phyloP scores from a whole-genome alignment of 2,797 vertebrate species.

The Otus scops region DNA sequence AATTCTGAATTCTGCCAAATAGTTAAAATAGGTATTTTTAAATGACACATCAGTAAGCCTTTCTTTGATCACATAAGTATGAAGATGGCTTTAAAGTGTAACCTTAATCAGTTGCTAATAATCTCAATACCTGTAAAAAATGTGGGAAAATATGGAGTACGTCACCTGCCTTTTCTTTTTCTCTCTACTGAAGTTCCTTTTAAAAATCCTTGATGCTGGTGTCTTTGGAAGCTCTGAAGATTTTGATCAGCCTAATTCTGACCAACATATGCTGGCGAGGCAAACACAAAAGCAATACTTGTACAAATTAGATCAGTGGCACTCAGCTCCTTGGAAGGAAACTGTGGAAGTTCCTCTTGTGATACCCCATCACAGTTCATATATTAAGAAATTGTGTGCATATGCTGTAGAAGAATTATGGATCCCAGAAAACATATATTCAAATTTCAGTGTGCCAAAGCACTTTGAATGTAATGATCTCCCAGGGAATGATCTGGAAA shows the following conservation, averaged over 20 bases:
- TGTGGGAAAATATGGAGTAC: background rate
- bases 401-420: slow-evolving; percentile 35
- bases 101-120: background rate
- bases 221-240: slow-evolving; percentile 55
- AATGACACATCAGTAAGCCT: background rate
- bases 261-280: background rate
- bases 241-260: background rate
- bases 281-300: background rate
- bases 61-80: background rate
- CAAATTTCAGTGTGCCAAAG: background rate
- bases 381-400: background rate
- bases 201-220: slow-evolving; percentile 36
- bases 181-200: background rate
- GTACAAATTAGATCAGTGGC: slow-evolving; percentile 35
- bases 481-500: background rate
- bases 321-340: slow-evolving; percentile 55
- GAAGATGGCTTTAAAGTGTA: background rate
- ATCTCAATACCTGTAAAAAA: background rate
- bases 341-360: slow-evolving; percentile 26
- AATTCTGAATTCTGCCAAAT: background rate
- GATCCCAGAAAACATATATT: slow-evolving; percentile 19
- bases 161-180: background rate
- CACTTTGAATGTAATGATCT: background rate
- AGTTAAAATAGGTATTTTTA: background rate
- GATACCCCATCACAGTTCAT: slow-evolving; percentile 27